Conservation (phyloP, 2,113 vertebrate species). For the Aramus guarauna region DNA sequence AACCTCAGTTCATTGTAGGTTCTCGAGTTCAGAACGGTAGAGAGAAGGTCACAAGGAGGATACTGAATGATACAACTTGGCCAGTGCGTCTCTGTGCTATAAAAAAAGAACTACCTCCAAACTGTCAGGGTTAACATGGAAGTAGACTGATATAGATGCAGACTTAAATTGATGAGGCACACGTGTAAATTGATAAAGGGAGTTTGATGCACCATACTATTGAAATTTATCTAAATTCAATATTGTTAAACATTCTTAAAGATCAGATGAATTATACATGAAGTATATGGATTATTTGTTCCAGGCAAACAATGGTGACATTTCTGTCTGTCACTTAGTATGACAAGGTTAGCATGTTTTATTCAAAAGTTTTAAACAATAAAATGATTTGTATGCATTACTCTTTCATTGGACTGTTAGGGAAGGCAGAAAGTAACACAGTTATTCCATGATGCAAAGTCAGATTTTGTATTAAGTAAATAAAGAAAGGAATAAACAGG, state of each 20-base stretch:
- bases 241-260: conserved; percentile 81
- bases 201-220: conserved; percentile 59
- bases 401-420: conserved; percentile 65
- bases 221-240: conserved; percentile 79
- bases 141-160: conserved; percentile 31
- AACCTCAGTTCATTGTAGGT: background rate
- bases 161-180: conserved; percentile 61
- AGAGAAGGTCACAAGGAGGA: background rate
- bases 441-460: conserved; percentile 57
- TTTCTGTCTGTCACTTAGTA: conserved; percentile 82
- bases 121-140: conserved; percentile 22
- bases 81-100: background rate
- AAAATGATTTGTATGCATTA: conserved; percentile 72
- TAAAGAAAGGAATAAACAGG: conserved; percentile 22
- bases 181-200: conserved; percentile 70
- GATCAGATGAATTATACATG: conserved; percentile 84
- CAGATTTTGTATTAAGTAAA: conserved; percentile 44
- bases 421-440: conserved; percentile 54
- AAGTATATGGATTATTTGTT: conserved; percentile 83
- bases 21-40: background rate
- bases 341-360: conserved; percentile 83
- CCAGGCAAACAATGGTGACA: conserved; percentile 78
- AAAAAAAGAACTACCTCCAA: conserved; percentile 7
- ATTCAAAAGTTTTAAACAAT: conserved; percentile 78
- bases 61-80: background rate